A percentile compares a stretch with the other conserved stretches of the same genome.
These are phyloP conservation scores for Leistus spinibarbis DNA, from an alignment of 2,888 invertebrate genomes.

Conservation along the genomic window DNA sequence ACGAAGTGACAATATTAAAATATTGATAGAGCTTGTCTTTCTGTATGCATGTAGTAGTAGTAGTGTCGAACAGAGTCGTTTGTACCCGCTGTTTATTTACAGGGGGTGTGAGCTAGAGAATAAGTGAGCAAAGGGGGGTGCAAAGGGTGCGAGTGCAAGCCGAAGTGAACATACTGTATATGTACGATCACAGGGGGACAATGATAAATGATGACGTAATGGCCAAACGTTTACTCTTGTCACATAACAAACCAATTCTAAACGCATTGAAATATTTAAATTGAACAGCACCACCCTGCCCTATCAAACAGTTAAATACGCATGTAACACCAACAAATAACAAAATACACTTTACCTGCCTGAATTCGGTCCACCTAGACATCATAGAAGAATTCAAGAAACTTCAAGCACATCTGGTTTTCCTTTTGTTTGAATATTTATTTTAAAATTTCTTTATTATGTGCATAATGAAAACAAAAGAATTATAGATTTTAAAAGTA, in stretches of 20 bases:
- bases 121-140: neutral
- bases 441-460: too few relatives aligned
- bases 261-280: conserved; percentile 33
- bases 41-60: too few relatives aligned
- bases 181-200: neutral
- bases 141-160: neutral
- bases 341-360: too few relatives aligned
- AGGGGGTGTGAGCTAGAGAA: neutral
- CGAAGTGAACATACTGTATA: neutral
- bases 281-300: conserved; percentile 15
- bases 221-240: conserved; percentile 6
- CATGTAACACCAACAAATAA: neutral
- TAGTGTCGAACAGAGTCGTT: neutral
- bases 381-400: too few relatives aligned
- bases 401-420: too few relatives aligned
- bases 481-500: too few relatives aligned
- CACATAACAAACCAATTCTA: conserved; percentile 21
- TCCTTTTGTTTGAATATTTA: too few relatives aligned
- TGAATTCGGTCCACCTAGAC: too few relatives aligned
- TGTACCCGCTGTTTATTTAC: neutral
- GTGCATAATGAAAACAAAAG: too few relatives aligned
- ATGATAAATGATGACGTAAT: conserved; percentile 36
- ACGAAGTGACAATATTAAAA: neutral
- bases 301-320: neutral
- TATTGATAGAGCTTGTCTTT: neutral